Conservation (phyloP, 2,113 vertebrate genomes). For the Rallus limicola region DNA sequence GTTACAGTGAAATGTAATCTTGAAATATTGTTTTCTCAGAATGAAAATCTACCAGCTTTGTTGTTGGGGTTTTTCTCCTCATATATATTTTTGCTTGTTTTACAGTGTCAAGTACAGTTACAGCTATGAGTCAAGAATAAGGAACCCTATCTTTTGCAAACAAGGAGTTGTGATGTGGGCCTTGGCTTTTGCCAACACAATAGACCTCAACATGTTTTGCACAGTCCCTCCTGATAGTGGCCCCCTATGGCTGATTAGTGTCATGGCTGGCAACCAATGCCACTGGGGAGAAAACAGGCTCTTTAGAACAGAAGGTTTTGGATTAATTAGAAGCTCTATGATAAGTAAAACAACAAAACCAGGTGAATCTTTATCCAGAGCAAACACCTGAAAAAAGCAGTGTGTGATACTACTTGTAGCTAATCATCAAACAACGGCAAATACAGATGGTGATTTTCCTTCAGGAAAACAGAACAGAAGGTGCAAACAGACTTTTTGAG, state of each 20-base stretch:
- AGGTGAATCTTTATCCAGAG: neutral
- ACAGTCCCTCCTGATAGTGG: neutral
- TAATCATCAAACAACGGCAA: neutral
- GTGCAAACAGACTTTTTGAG: neutral
- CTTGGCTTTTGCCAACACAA: neutral
- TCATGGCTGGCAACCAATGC: neutral
- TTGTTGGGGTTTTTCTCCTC: neutral
- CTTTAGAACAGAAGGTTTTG: neutral
- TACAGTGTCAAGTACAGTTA: neutral
- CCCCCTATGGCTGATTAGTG: neutral
- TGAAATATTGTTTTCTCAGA: neutral
- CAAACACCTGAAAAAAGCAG: neutral
- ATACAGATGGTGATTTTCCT: constrained; percentile 13
- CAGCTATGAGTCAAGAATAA: neutral
- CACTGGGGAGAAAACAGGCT: neutral
- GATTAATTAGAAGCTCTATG: neutral
- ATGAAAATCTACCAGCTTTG: neutral
- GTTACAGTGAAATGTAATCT: neutral
- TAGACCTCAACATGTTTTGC: neutral
- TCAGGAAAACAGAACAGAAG: neutral
- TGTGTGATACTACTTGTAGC: neutral
- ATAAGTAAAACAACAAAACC: neutral
- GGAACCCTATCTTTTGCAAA: neutral
- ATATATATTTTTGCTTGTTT: neutral
- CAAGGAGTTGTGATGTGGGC: neutral